phyloP scores from a whole-genome alignment of 2,797 vertebrate species.

The Cyprinodon diabolis region DNA sequence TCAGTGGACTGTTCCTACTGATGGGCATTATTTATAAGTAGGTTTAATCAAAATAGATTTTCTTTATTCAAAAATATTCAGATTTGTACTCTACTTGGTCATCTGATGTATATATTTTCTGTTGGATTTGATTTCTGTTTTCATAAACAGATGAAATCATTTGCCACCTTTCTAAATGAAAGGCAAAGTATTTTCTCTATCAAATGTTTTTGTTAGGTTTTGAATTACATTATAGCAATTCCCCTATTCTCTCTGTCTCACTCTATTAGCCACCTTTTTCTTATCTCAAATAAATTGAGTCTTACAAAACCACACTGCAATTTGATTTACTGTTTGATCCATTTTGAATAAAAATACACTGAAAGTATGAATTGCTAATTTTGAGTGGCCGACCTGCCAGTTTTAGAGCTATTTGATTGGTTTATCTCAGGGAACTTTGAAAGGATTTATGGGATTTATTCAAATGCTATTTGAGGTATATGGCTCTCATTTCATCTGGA shows the following conservation, averaged over 20 bases:
- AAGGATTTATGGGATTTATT: constrained; percentile 76
- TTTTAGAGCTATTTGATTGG: constrained; percentile 65
- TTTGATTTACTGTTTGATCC: constrained; percentile 71
- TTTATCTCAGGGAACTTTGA: constrained; percentile 71
- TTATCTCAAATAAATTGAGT: constrained; percentile 67
- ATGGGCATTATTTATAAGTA: neutral
- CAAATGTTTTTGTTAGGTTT: constrained; percentile 59
- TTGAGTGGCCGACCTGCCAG: constrained; percentile 61
- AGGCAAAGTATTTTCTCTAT: constrained; percentile 47
- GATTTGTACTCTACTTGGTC: constrained; percentile 13
- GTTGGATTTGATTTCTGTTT: constrained; percentile 44
- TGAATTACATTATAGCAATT: constrained; percentile 53
- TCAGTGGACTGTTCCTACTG: neutral
- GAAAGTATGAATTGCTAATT: constrained; percentile 67
- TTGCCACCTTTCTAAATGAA: constrained; percentile 51
- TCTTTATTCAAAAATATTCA: constrained; percentile 45
- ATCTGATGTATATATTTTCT: constrained; percentile 44
- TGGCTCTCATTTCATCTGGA: constrained; percentile 63
- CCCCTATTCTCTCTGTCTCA: constrained; percentile 34
- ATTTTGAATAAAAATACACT: constrained; percentile 60
- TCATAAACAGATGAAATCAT: constrained; percentile 59
- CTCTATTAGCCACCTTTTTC: constrained; percentile 63
- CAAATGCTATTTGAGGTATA: constrained; percentile 75
- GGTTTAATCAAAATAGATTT: neutral
- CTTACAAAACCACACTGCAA: constrained; percentile 57